Base-by-base conservation (phyloP, 2,113 vertebrate genomes). In the Coturnix japonica region DNA sequence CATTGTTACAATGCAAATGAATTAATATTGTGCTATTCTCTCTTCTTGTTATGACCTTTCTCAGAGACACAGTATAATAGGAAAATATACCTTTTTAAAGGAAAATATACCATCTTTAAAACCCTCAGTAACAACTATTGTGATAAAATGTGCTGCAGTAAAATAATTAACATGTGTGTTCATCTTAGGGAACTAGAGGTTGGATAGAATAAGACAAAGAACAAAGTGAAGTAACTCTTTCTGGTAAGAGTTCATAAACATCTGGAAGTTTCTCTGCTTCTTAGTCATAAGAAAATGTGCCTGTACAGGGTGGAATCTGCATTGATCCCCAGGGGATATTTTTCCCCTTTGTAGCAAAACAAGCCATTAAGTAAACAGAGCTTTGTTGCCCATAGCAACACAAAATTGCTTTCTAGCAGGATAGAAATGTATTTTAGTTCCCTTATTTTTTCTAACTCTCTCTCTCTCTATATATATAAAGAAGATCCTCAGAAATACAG, bases 311-410 rank as follows among this genome's bases (percentile, higher is more conserved):
- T 57, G 91, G 39, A 87, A 44, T 71, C n/a, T 91, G 9, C 57
- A 72, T 31, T 75, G 53, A 81, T 94, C 65, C 75, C 57, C 87
- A 87, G 81, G 75, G 64, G 64, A 87, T 91, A 67, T 81, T 93
- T 93, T 96, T 85, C 51, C 72, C 56, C 79, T 96, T 91, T 95
- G 89, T 77, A 93, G 85, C 64, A 95, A 95, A 96, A 90, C 81
- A 96, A 74, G 17, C 76, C 63, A 70, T 87, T 95, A 95, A 73
- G 77, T 91, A 95, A 94, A 93, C 73, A 86, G 78, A 86, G 70
- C 30, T 94, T 94, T 73, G 94, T 96, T 92, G 77, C 90, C 81
- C 18, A 0, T 96, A 89, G 95, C 94, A 96, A 96, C 91, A 88
- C 84, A 92, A 94, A 90, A 91, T 65, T 95, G 47, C 72, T 43